Evolutionary conservation across 1,140 invertebrate genomes (phyloP), one percentile per base, ranked within the genome.

Genomic region (Drosophila persimilis): DNA sequence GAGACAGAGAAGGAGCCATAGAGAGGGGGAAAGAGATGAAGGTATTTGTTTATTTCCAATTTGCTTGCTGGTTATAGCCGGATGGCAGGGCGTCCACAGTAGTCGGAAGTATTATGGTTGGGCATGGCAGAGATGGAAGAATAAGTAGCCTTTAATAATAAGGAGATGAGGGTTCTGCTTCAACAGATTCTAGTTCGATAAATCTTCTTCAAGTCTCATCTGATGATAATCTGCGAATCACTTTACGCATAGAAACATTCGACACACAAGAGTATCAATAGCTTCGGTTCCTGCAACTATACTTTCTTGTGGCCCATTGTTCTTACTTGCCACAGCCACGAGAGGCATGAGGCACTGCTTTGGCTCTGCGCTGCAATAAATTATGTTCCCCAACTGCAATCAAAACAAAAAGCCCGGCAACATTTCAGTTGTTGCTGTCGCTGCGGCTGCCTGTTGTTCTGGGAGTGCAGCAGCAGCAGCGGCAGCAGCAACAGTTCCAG

Each of bases 371-470:
- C 62, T 69, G 77, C 70, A 57, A 86, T 85, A 86, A 86, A 81
- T 81, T 85, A 86, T 86, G 77, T 81, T 77, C 62, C 47, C 59
- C 69, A 85, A 85, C 81, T 81, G 77, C 81, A 86, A 85, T 80
- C 81, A 80, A 85, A 85, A 77, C 80, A 85, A 71, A 71, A 72
- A 71, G 63, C 65, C 59, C 29, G 55, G 66, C 73, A 70, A 71
- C 47, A 73, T 60, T 84, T 58, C 45, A 20, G 55, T 55, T 57
- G 45, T 41, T 58, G 17, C 43, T 39, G 35, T 39, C 35, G 35
- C 5, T 39, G 35, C 35, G 35, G 35, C 35, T 39, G 35, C 9
- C 7, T 26, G 11, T 51, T 31, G 41, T 20, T 47, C 8, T 15
- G 52, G 50, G 47, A 51, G 43, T 62, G 29, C 29, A 8, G 15